phyloP scores from a whole-genome alignment of 2,797 vertebrate species.

The Gastrophryne carolinensis region DNA sequence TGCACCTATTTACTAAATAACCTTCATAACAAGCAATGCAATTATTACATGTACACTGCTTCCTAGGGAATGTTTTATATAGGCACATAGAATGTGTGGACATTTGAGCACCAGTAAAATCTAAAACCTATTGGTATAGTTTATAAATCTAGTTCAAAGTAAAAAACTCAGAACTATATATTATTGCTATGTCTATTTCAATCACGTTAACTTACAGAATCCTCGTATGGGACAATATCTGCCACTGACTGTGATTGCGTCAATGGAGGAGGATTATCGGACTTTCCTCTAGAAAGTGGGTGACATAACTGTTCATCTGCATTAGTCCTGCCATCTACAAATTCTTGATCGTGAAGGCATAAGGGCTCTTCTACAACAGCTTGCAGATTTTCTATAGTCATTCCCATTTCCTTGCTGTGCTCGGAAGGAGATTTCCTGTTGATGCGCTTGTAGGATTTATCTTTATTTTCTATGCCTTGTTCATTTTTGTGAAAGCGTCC shows the following conservation, averaged over 20 bases:
- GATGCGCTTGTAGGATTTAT: conserved; percentile 90
- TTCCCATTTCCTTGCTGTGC: conserved; percentile 84
- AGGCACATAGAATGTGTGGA: conserved; percentile 81
- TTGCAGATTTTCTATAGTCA: conserved; percentile 84
- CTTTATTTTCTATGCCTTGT: conserved; percentile 86
- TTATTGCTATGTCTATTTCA: conserved; percentile 9
- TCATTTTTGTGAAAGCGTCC: conserved; percentile 93
- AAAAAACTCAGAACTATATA: conserved; percentile 49
- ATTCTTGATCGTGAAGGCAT: conserved; percentile 75
- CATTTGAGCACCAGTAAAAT: conserved; percentile 84
- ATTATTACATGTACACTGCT: conserved; percentile 51
- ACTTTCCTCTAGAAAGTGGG: conserved; percentile 71
- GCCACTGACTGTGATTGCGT: conserved; percentile 67
- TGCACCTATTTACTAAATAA: not conserved
- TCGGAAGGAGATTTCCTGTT: conserved; percentile 91
- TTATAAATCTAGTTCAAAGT: conserved; percentile 67
- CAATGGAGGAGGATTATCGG: conserved; percentile 68
- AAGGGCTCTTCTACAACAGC: conserved; percentile 75
- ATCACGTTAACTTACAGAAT: conserved; percentile 48
- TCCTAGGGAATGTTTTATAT: conserved; percentile 78
- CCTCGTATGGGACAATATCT: conserved; percentile 66
- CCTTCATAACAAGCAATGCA: not conserved
- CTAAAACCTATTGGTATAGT: conserved; percentile 62
- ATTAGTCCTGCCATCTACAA: conserved; percentile 81
- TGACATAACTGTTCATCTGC: conserved; percentile 75